phyloP scores from a whole-genome alignment of 1,140 invertebrate species.

The Lordiphosa stackelbergi region DNA sequence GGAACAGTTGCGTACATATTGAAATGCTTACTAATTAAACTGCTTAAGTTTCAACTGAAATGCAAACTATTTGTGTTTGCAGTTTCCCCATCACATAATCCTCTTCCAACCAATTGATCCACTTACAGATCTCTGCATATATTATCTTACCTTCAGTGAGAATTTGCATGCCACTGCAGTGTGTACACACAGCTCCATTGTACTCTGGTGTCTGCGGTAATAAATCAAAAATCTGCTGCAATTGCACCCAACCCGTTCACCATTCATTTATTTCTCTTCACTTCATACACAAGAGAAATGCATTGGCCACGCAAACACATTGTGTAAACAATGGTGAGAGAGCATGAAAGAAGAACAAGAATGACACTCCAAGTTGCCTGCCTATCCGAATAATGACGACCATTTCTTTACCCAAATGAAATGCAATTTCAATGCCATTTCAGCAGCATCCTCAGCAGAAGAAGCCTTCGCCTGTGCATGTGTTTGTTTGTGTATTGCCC shows the following conservation, averaged over 20 bases:
- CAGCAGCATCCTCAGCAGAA: slow-evolving; percentile 26
- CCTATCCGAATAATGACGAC: neutral
- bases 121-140: too few relatives aligned
- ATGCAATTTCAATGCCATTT: slow-evolving; percentile 29
- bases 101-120: too few relatives aligned
- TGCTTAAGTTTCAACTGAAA: too few relatives aligned
- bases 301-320: slow-evolving; percentile 45
- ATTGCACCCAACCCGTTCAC: slow-evolving; percentile 25
- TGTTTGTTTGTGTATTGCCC: slow-evolving; percentile 3
- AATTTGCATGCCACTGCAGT: too few relatives aligned
- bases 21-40: too few relatives aligned
- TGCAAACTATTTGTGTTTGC: too few relatives aligned
- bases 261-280: slow-evolving; percentile 9
- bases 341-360: slow-evolving; percentile 8
- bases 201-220: slow-evolving; percentile 27
- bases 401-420: slow-evolving; percentile 23
- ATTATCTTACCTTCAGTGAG: too few relatives aligned
- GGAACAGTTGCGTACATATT: too few relatives aligned
- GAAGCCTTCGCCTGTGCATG: slow-evolving; percentile 26
- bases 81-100: too few relatives aligned
- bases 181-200: too few relatives aligned
- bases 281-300: slow-evolving; percentile 20
- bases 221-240: slow-evolving; percentile 60
- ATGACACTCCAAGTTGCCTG: too few relatives aligned
- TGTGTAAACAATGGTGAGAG: slow-evolving; percentile 37